Evolutionary conservation across 2,888 invertebrate genomes (phyloP).

Genomic region (Criorhina ranunculi): DNA sequence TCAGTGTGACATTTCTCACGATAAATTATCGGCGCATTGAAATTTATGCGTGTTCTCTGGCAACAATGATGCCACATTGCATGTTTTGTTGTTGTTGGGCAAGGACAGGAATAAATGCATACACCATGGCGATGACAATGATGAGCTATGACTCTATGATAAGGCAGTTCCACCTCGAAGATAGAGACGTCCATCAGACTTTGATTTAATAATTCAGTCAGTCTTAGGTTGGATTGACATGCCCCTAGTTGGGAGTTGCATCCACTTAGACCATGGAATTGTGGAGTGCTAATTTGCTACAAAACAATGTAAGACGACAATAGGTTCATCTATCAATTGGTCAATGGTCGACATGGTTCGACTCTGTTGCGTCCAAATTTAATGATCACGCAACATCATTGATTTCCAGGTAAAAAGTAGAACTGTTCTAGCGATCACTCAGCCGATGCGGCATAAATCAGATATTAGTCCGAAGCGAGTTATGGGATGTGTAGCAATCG

Average conservation of each 20-base stretch:
- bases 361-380: constrained; percentile 24
- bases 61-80: constrained; percentile 72
- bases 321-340: not conserved
- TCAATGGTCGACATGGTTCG: constrained; percentile 22
- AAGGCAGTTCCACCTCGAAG: constrained; percentile 21
- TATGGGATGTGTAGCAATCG: constrained; percentile 45
- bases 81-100: constrained; percentile 54
- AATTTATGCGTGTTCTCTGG: constrained; percentile 73
- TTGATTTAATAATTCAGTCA: constrained; percentile 30
- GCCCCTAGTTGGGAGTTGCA: not conserved
- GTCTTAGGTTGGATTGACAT: not conserved
- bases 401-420: constrained; percentile 38
- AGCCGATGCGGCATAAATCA: constrained; percentile 63
- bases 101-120: constrained; percentile 32
- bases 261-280: no score
- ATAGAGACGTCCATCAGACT: constrained; percentile 33
- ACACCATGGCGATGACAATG: constrained; percentile 33
- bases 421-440: constrained; percentile 54
- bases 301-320: constrained; percentile 20
- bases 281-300: constrained; percentile 40
- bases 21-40: constrained; percentile 71
- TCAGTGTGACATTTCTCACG: constrained; percentile 73
- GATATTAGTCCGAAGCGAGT: constrained; percentile 38
- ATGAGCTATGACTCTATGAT: constrained; percentile 44
- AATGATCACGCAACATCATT: constrained; percentile 29